Evolutionary conservation across 2,797 vertebrate genomes (phyloP).

Genomic region (Ibycter americanus): DNA sequence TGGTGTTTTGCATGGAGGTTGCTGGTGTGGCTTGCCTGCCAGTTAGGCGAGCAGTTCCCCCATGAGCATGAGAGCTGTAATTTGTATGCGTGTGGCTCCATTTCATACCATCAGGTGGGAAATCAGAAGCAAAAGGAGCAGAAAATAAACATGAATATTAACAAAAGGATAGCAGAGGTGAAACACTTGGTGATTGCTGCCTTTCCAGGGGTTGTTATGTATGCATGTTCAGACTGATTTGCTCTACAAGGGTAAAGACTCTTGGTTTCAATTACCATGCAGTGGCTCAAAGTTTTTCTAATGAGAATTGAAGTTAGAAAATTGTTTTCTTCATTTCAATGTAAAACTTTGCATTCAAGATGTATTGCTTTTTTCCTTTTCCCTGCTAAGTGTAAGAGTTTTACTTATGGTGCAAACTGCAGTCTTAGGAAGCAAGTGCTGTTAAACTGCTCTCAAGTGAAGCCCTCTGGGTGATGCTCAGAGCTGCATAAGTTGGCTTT

Average conservation of each 20-base stretch:
- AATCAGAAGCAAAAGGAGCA: slow-evolving; percentile 18
- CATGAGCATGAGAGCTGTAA: fast-evolving
- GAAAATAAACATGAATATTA: slow-evolving; percentile 42
- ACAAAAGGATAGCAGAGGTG: slow-evolving; percentile 5
- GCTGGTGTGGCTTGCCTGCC: background rate
- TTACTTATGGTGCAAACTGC: background rate
- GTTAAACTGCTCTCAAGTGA: background rate
- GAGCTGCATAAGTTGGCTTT: background rate
- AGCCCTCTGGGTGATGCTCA: background rate
- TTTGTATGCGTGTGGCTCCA: background rate
- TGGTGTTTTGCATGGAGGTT: background rate
- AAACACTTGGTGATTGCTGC: background rate
- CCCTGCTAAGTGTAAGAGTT: background rate
- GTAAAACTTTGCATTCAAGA: background rate
- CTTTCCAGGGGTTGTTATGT: background rate
- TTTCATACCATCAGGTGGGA: background rate
- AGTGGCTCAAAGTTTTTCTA: background rate
- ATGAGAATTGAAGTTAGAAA: background rate
- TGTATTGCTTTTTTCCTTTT: background rate
- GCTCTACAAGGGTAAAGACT: background rate
- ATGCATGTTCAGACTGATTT: background rate
- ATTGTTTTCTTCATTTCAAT: background rate
- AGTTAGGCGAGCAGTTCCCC: background rate
- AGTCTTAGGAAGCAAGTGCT: background rate
- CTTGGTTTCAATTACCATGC: background rate